Evolutionary conservation across 2,113 vertebrate species (phyloP), one percentile per base, ranked within the genome.

Genomic region (Phyllostomus hastatus): DNA sequence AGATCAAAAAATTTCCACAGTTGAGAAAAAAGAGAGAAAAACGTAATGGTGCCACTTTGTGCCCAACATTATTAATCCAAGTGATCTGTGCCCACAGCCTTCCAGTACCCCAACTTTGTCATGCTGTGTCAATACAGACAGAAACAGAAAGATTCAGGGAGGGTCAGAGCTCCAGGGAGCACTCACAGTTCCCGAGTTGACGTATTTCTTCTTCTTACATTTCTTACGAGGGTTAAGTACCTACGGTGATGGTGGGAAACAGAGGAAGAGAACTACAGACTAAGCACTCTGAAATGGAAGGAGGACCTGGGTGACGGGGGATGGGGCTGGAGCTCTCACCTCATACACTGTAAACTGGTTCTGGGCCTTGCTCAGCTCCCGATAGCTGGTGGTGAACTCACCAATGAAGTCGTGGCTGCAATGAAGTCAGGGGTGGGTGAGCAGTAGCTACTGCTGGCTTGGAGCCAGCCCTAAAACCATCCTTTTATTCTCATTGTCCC

Each of bases 121-220:
- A 67, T 22, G 41, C 31, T 75, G 2, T 66, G 54, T 84, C 87
- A 38, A 0, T 41, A 59, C n/a, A 41, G 78, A 41, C 4, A 38
- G 78, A 90, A 7, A 82, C 16, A 14, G 50, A 66, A 69, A n/a
- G 76, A 10, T 35, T 35, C 15, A 22, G 26, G 15, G 52, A 85
- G 64, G n/a, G 33, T 24, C 67, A 38, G 66, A 31, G 35, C 72
- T 48, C 80, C 38, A 26, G 26, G 90, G 76, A 54, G 59, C 46
- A 99, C 99, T 99, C 98, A 99, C 99, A 0, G 99, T 99, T 95
- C 99, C 99, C 0, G 99, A 99, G 97, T 99, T 99, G 90, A 99
- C 98, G 0, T 99, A 99, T 98, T 99, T 99, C 98, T 99, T 99
- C 98, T 99, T 99, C 98, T 99, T 99, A 97, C 99, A 99, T 98